Base-by-base conservation (phyloP, 2,888 invertebrate genomes). In the Pheosia gnoma region DNA sequence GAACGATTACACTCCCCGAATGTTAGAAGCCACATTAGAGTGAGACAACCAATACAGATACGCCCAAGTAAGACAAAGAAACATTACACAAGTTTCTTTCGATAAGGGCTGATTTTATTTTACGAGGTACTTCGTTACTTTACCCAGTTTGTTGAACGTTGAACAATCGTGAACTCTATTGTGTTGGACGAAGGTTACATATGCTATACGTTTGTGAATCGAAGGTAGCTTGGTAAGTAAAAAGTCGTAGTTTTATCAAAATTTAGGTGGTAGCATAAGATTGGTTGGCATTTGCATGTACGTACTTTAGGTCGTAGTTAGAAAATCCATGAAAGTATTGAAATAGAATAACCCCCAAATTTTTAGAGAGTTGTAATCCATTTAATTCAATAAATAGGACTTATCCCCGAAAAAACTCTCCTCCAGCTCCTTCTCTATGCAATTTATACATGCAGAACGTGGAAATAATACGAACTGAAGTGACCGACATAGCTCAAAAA, bases 101-200 rank as follows among this genome's bases (percentile, higher is more conserved):
- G 67, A 69, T 67, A 70, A 59, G 66, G 69, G 59, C 57, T 67
- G 57, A 57, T 70, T 70, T 70, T 70, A 63, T 75, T 76, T 78
- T 74, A 77, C 61, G 76, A 60, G 66, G 66, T 60, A 67, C 61
- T 77, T 72, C 68, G 66, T 68, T 68, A 55, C 55, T 39, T 55
- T 39, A 39, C 1, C 39, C 38, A 6, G 39, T 55, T 11, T 39
- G 7, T 55, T 4, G 4, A 11, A 36, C 6, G 11, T 60, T 51
- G n/a, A 41, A 55, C 10, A n/a, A 57, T 41, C 36, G n/a, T 51
- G 10, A 59, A 39, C 47, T 47, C 54, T 55, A 36, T 52, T 36
- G 8, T 3, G 36, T 5, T 1, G 52, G 6, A 13, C 5, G 11
- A 49, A 49, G 49, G 13, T 13, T 49, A 7, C 13, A 5, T n/a